Evolutionary conservation across 2,888 invertebrate species (phyloP).

Genomic region (Sphaeridia pumilis): DNA sequence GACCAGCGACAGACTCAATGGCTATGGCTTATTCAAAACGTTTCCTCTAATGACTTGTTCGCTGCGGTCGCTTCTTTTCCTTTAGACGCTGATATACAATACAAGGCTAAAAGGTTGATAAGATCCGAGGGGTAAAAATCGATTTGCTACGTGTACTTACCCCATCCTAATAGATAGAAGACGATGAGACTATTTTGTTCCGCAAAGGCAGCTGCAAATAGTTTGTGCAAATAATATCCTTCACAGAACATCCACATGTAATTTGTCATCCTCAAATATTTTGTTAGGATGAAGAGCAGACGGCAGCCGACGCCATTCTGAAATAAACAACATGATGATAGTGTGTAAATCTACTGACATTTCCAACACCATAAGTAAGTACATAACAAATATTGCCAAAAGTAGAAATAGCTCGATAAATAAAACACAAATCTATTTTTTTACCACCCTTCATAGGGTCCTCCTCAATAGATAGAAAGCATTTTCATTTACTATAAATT

Average conservation of each 20-base stretch:
- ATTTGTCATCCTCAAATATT: conserved; percentile 41
- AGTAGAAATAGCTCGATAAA: too few species aligned
- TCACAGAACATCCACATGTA: conserved; percentile 46
- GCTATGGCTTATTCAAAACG: too few species aligned
- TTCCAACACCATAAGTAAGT: too few species aligned
- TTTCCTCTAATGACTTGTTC: too few species aligned
- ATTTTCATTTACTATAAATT: too few species aligned
- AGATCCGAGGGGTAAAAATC: too few species aligned
- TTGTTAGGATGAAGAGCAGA: conserved; percentile 37
- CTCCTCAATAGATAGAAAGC: neutral
- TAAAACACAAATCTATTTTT: neutral
- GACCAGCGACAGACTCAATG: too few species aligned
- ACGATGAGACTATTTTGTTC: conserved; percentile 39
- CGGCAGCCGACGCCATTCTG: conserved; percentile 38
- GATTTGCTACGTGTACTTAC: conserved; percentile 39
- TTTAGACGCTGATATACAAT: too few species aligned
- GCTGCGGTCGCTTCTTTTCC: too few species aligned
- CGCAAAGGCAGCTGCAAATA: conserved; percentile 42
- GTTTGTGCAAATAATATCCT: conserved; percentile 43
- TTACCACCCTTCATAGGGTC: neutral
- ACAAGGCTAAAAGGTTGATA: too few species aligned
- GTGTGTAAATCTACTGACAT: too few species aligned
- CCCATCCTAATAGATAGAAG: conserved; percentile 44
- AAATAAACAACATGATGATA: conserved; percentile 6
- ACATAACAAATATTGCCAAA: too few species aligned